Evolutionary conservation across 2,113 vertebrate species (phyloP), one percentile per base, ranked within the genome.

Genomic region (Chroicocephalus ridibundus): DNA sequence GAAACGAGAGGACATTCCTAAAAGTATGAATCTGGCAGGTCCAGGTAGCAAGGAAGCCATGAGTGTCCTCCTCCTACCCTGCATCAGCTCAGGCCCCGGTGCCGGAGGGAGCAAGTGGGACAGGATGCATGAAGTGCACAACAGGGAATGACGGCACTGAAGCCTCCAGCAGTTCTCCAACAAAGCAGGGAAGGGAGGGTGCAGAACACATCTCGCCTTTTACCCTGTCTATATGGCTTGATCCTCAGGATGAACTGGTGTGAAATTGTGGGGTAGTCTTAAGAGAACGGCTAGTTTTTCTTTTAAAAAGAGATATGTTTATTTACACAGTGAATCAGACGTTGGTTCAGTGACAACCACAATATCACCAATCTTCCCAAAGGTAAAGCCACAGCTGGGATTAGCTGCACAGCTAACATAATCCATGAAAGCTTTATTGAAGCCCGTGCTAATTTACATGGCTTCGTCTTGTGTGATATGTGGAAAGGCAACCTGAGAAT

Each of bases 321-420:
- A 17, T 66, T 89, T 66, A 47, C 6, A 27, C 29, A 55, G 11
- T 19, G 1, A 81, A 38, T 79, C 17, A 32, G 79, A 16, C 12
- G 26, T 3, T 0, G 0, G 11, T 85, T 95, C n/a, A 17, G 46
- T 57, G 62, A 69, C 2, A 20, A 58, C 38, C 0, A 0, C 66
- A 82, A 11, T 26, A 54, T 60, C 7, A 1, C 29, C 32, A 61
- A 1, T 32, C 64, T 66, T 85, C 24, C 46, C 54, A 49, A 94
- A 91, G 38, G 20, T 85, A 69, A 92, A 84, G 27, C 16, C 49
- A 69, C 47, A 62, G 49, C 27, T 66, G 34, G 58, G 40, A 61
- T n/a, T 79, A 66, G 27, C 15, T 22, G 9, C 11, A 52, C 40
- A 62, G 19, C 40, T 58, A 77, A 26, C 13, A 55, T 25, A 61